These are phyloP conservation scores for Melipona bicolor DNA, from an alignment of 2,888 invertebrate genomes.

Conservation along the genomic window DNA sequence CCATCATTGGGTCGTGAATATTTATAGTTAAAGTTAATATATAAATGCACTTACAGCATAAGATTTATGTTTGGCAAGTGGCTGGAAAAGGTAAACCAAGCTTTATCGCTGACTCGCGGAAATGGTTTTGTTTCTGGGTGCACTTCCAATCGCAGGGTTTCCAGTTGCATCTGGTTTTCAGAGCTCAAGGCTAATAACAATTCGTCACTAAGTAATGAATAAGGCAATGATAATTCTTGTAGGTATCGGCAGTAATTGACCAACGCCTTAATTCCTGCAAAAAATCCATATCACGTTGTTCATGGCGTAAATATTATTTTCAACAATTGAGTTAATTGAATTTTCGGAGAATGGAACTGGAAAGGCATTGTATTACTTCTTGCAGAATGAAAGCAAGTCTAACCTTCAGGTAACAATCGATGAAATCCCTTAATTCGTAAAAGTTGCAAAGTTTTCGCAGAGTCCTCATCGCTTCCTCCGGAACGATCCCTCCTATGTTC, in stretches of 20 bases:
- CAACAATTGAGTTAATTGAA: not conserved
- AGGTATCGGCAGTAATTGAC: conserved; percentile 76
- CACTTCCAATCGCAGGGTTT: conserved; percentile 79
- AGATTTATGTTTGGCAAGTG: conserved; percentile 79
- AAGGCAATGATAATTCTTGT: conserved; percentile 80
- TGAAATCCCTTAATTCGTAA: conserved; percentile 75
- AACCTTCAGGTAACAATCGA: conserved; percentile 77
- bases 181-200: conserved; percentile 77
- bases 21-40: not conserved
- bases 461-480: conserved; percentile 34
- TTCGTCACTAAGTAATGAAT: conserved; percentile 81
- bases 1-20: not conserved
- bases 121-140: conserved; percentile 77
- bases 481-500: conserved; percentile 63
- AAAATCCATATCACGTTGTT: not conserved
- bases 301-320: not conserved
- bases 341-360: not conserved
- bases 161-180: conserved; percentile 72
- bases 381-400: not conserved
- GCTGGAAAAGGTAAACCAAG: conserved; percentile 77
- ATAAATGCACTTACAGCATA: conserved; percentile 76
- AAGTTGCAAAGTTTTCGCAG: conserved; percentile 73
- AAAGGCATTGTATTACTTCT: not conserved
- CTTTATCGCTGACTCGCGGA: conserved; percentile 73
- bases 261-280: conserved; percentile 76